phyloP scores from a whole-genome alignment of 2,888 invertebrate species.

The Parnassius mnemosyne region DNA sequence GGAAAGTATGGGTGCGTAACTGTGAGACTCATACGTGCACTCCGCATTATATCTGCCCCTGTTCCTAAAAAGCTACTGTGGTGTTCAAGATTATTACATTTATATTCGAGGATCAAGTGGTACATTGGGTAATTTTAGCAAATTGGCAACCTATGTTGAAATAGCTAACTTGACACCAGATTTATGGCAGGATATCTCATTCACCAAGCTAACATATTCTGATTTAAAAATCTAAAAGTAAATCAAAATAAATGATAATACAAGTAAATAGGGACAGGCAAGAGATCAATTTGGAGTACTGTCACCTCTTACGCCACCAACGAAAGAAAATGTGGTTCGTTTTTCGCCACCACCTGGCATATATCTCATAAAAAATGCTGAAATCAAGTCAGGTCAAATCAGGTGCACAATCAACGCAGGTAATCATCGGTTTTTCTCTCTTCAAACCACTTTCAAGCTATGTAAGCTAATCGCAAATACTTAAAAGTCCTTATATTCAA shows the following conservation, averaged over 20 bases:
- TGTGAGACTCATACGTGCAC: constrained; percentile 98
- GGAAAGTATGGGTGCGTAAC: constrained; percentile 99
- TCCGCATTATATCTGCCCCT: constrained; percentile 92
- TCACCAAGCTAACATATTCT: constrained; percentile 97
- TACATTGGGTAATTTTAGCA: constrained; percentile 98
- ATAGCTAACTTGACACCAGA: constrained; percentile 99
- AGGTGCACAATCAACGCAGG: too few species aligned
- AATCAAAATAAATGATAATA: constrained; percentile 8
- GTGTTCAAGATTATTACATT: constrained; percentile 99
- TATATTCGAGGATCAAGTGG: constrained; percentile 98
- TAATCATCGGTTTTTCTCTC: too few species aligned
- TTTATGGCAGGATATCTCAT: constrained; percentile 97
- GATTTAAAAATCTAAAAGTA: constrained; percentile 87
- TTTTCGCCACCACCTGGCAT: too few species aligned
- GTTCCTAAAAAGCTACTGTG: constrained; percentile 99
- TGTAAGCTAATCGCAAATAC: too few species aligned
- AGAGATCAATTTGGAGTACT: too few species aligned
- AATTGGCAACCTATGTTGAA: constrained; percentile 99
- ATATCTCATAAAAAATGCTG: too few species aligned
- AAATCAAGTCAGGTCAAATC: too few species aligned
- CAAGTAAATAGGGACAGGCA: too few species aligned
- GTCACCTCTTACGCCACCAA: too few species aligned
- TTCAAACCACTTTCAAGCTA: too few species aligned
- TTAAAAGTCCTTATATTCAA: too few species aligned
- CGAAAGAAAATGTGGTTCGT: too few species aligned